Evolutionary conservation across 2,888 invertebrate species (phyloP).

Genomic region (Physocephala rufipes): DNA sequence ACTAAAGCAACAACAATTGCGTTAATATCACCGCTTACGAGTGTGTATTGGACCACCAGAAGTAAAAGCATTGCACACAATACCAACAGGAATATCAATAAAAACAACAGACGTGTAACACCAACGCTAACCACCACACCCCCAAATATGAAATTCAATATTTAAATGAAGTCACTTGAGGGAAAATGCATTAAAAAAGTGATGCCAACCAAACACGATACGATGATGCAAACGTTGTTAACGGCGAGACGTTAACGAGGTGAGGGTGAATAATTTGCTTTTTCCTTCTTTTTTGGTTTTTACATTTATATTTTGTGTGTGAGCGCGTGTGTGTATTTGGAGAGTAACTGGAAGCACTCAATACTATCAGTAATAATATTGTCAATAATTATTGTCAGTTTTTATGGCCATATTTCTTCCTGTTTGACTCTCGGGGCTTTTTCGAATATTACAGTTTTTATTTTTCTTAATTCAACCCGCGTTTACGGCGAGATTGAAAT

Average conservation of each 20-base stretch:
- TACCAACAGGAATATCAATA: background rate
- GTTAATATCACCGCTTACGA: background rate
- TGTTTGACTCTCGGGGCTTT: no score
- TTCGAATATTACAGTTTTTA: no score
- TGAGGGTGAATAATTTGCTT: background rate
- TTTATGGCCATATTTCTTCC: background rate
- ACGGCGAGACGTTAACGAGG: background rate
- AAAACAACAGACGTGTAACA: no score
- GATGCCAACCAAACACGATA: slow-evolving; percentile 16
- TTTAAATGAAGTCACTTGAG: slow-evolving; percentile 35
- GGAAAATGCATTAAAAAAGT: slow-evolving; percentile 28
- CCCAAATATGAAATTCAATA: slow-evolving; percentile 32
- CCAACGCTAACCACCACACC: slow-evolving; percentile 2
- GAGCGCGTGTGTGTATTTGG: no score
- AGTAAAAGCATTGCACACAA: background rate
- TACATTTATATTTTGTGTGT: background rate
- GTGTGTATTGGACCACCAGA: background rate
- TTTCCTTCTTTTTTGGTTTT: background rate
- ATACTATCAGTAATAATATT: slow-evolving; percentile 36
- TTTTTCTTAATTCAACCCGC: no score
- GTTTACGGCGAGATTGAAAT: no score
- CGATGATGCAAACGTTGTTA: background rate
- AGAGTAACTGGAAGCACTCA: slow-evolving; percentile 30
- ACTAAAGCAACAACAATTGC: background rate
- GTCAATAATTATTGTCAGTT: slow-evolving; percentile 33